Evolutionary conservation across 2,888 invertebrate genomes (phyloP).

Genomic region (Malacosoma neustria): DNA sequence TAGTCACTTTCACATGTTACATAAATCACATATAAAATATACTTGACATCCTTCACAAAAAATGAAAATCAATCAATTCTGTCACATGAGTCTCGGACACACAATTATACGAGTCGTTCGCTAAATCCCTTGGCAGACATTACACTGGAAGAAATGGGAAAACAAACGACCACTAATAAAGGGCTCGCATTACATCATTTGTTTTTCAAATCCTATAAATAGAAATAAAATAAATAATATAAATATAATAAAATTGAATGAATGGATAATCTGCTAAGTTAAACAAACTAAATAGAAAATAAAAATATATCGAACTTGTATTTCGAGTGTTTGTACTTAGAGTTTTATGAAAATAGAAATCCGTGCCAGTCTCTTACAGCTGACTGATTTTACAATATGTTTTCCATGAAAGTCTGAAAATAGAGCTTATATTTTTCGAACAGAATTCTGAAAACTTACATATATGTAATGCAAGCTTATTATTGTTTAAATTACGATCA

Average conservation of each 20-base stretch:
- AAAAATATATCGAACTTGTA: too few species aligned
- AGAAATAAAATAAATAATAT: not conserved
- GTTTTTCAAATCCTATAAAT: not conserved
- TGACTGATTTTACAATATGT: not conserved
- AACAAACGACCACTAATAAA: constrained; percentile 11
- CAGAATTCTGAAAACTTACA: too few species aligned
- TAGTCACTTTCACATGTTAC: too few species aligned
- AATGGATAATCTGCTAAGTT: too few species aligned
- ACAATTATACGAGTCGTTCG: constrained; percentile 1
- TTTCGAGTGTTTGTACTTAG: too few species aligned
- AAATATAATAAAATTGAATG: too few species aligned
- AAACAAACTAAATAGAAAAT: too few species aligned
- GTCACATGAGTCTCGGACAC: not conserved
- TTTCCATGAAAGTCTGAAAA: not conserved
- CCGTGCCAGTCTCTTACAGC: not conserved
- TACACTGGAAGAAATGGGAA: constrained; percentile 12
- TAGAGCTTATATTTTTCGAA: not conserved
- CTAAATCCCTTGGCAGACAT: constrained; percentile 12
- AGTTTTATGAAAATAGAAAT: not conserved
- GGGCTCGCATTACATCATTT: constrained; percentile 5
- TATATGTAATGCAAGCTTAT: too few species aligned
- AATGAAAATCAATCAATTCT: not conserved
- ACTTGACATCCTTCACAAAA: not conserved
- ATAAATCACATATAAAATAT: not conserved
- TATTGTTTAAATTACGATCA: too few species aligned